Conservation (phyloP, 2,113 vertebrate species). For the Glaucidium brasilianum region DNA sequence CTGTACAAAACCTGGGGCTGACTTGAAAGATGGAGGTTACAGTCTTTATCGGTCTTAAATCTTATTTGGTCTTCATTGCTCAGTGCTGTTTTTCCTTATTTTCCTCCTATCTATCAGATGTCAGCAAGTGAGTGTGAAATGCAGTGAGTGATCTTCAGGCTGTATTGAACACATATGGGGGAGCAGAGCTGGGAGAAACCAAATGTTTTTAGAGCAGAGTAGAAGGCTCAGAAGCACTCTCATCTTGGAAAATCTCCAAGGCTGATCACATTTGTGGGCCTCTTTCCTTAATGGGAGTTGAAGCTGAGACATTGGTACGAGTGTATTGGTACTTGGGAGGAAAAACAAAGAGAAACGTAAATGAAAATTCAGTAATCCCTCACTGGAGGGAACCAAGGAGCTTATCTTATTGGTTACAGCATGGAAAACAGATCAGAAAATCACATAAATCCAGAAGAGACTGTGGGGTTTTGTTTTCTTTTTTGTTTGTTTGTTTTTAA, state of each 20-base stretch:
- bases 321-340: slow-evolving; percentile 17
- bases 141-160: background rate
- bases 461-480: background rate
- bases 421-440: background rate
- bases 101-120: background rate
- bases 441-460: background rate
- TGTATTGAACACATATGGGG: background rate
- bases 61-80: background rate
- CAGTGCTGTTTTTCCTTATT: background rate
- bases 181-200: background rate
- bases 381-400: slow-evolving; percentile 2
- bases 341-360: slow-evolving; percentile 46
- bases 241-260: slow-evolving; percentile 37
- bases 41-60: background rate
- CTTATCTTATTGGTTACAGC: slow-evolving; percentile 42
- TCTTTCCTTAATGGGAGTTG: slow-evolving; percentile 44
- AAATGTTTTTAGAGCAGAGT: background rate
- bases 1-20: background rate
- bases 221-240: background rate
- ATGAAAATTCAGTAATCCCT: slow-evolving; percentile 42
- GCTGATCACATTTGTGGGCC: slow-evolving; percentile 26
- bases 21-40: background rate
- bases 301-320: slow-evolving; percentile 28
- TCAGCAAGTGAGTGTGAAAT: background rate
- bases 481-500: background rate